A percentile compares a stretch with the other conserved stretches of the same genome.
These are phyloP conservation scores for Drosophila ficusphila DNA, from an alignment of 1,140 invertebrate species.

Conservation along the genomic window DNA sequence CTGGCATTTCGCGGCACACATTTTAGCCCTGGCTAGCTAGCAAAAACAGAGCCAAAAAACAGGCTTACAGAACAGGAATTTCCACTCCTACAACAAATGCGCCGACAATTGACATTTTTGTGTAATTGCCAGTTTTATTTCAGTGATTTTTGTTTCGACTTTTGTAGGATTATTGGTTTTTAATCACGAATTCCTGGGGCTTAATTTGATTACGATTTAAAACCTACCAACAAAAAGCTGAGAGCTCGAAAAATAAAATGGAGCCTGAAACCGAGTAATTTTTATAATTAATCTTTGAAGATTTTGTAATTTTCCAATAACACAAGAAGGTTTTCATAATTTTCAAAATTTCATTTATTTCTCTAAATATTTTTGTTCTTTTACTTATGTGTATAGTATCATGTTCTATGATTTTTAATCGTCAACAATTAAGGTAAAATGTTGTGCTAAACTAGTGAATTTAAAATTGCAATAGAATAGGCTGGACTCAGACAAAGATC, in stretches of 20 bases:
- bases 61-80: slow-evolving; percentile 79
- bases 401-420: slow-evolving; percentile 72
- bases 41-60: slow-evolving; percentile 57
- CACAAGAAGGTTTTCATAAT: background rate
- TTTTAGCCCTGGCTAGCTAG: slow-evolving; percentile 58
- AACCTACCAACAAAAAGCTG: too few species aligned
- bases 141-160: slow-evolving; percentile 3
- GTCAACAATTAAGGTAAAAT: slow-evolving; percentile 70
- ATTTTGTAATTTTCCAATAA: background rate
- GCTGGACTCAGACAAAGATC: slow-evolving; percentile 54
- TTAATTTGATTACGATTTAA: background rate
- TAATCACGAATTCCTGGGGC: background rate
- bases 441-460: slow-evolving; percentile 2
- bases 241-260: too few species aligned
- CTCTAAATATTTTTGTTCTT: background rate
- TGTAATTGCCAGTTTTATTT: slow-evolving; percentile 54
- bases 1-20: slow-evolving; percentile 77
- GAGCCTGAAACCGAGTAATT: too few species aligned
- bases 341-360: slow-evolving; percentile 2
- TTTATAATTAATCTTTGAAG: too few species aligned
- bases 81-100: slow-evolving; percentile 76
- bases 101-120: slow-evolving; percentile 70
- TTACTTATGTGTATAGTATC: slow-evolving; percentile 21
- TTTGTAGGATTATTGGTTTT: slow-evolving; percentile 5
- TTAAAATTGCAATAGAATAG: slow-evolving; percentile 1